Percentiles rank a stretch among this genome's conserved stretches.
phyloP scores from a whole-genome alignment of 2,797 vertebrate genomes.

The Urophycis tenuis region DNA sequence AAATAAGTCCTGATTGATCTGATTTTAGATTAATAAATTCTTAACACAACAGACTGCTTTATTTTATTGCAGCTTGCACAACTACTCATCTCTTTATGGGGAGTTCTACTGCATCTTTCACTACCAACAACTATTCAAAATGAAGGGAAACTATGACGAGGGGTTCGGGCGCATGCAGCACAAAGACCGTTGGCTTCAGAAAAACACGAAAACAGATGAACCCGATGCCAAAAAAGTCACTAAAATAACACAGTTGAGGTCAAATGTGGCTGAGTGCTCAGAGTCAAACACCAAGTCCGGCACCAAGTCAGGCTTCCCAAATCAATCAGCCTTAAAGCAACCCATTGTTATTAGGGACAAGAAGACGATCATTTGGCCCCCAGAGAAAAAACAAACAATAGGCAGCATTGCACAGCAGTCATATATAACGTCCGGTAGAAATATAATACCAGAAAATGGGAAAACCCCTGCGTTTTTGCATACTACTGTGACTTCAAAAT shows the following conservation, averaged over 20 bases:
- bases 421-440: constrained; percentile 21
- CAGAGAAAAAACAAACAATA: constrained; percentile 49
- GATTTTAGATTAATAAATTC: not conserved
- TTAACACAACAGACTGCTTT: constrained; percentile 13
- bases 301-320: constrained; percentile 21
- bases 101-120: constrained; percentile 82
- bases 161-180: constrained; percentile 69
- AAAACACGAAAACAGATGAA: constrained; percentile 22
- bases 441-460: constrained; percentile 12
- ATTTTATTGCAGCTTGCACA: constrained; percentile 75
- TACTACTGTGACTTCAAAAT: constrained; percentile 9
- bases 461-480: constrained; percentile 17
- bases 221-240: constrained; percentile 30
- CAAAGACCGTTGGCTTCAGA: constrained; percentile 63
- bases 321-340: constrained; percentile 20
- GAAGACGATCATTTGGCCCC: constrained; percentile 64
- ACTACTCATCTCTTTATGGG: constrained; percentile 72
- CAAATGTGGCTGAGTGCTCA: constrained; percentile 12
- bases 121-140: constrained; percentile 74
- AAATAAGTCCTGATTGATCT: not conserved
- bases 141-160: constrained; percentile 70
- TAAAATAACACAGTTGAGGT: constrained; percentile 32
- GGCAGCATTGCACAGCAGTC: constrained; percentile 16
- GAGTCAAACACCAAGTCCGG: constrained; percentile 16
- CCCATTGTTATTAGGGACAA: constrained; percentile 49